These are phyloP conservation scores for Pteropus alecto DNA, from an alignment of 2,113 vertebrate genomes.

Conservation along the genomic window DNA sequence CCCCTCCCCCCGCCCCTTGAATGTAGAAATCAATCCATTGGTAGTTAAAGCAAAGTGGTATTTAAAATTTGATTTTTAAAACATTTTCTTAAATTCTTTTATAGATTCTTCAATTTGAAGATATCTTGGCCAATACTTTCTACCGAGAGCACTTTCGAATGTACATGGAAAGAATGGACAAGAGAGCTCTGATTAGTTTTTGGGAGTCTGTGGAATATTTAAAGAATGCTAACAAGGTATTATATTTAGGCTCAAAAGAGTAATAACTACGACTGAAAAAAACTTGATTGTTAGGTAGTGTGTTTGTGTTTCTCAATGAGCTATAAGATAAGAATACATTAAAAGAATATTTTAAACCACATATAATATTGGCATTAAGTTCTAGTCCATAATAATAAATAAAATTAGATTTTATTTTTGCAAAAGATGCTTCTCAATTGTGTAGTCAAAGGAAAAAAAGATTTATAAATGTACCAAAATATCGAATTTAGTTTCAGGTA, in stretches of 20 bases:
- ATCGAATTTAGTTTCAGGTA: not conserved
- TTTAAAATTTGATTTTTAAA: not conserved
- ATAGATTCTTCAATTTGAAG: constrained; percentile 97
- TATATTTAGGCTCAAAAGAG: not conserved
- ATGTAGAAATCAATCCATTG: not conserved
- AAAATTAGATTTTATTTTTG: constrained; percentile 8
- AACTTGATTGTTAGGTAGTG: not conserved
- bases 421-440: constrained; percentile 16
- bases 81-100: constrained; percentile 8
- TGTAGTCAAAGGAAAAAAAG: not conserved
- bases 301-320: not conserved
- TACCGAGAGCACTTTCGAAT: constrained; percentile 92
- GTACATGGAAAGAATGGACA: constrained; percentile 97
- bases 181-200: constrained; percentile 90
- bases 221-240: constrained; percentile 96
- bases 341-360: not conserved
- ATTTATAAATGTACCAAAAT: not conserved
- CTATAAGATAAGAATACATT: not conserved
- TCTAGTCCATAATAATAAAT: not conserved
- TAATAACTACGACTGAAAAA: not conserved
- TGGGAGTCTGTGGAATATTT: constrained; percentile 97
- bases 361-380: not conserved
- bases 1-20: fast-evolving
- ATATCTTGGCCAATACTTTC: constrained; percentile 91
- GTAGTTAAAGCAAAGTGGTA: constrained; percentile 15